Percentiles rank a stretch among this genome's conserved stretches.
phyloP scores from a whole-genome alignment of 2,888 invertebrate species.

The Petrolisthes manimaculis region DNA sequence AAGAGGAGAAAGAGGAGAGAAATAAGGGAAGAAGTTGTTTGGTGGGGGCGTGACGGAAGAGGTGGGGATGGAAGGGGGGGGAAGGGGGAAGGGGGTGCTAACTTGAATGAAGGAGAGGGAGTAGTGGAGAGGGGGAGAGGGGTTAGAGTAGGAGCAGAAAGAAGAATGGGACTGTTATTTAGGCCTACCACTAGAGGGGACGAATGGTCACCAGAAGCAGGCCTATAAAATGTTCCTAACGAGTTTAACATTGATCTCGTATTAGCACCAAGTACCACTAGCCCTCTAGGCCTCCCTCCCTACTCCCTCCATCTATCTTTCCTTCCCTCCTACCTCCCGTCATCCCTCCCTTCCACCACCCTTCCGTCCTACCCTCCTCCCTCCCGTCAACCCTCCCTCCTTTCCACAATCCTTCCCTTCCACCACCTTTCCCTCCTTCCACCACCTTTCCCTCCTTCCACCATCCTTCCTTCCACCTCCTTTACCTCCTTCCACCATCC shows the following conservation, averaged over 20 bases:
- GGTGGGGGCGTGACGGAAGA: not conserved
- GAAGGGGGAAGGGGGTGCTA: not conserved
- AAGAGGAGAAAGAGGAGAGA: not conserved
- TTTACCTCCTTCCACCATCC: not conserved
- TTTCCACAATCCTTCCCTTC: not conserved
- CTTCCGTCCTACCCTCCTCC: not conserved
- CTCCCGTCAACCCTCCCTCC: not conserved
- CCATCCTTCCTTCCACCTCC: not conserved
- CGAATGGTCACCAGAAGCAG: slow-evolving; percentile 33
- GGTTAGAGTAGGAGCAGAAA: not conserved
- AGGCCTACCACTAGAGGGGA: slow-evolving; percentile 37
- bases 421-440: not conserved
- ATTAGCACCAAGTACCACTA: slow-evolving; percentile 18
- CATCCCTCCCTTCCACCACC: not conserved
- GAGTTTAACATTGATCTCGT: slow-evolving; percentile 51
- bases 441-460: not conserved
- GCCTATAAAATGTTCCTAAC: slow-evolving; percentile 45
- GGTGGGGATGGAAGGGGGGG: not conserved
- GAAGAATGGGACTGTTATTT: not conserved
- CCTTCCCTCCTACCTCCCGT: not conserved
- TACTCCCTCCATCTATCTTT: not conserved
- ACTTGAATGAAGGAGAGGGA: too few species aligned
- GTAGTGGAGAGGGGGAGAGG: not conserved
- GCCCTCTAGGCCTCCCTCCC: too few species aligned
- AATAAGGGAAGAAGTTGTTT: not conserved